Conservation (phyloP, 2,888 invertebrate genomes). For the Perdita meconis region DNA sequence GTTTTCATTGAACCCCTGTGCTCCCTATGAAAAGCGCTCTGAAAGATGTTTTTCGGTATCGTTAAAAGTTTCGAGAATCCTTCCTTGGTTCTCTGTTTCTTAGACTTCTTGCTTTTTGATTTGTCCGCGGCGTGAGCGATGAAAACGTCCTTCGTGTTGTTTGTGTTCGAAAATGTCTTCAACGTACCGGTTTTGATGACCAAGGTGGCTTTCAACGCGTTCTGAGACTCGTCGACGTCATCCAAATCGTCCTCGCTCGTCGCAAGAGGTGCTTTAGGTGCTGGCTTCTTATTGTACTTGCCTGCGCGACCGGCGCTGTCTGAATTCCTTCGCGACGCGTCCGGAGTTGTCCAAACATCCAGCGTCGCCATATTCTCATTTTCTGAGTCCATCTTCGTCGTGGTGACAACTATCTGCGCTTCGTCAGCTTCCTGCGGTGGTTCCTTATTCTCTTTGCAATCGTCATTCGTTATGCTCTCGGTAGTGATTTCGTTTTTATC, state of each 20-base stretch:
- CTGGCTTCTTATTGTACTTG: constrained; percentile 85
- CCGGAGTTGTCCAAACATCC: constrained; percentile 28
- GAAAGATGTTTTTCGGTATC: constrained; percentile 80
- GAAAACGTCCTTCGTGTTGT: constrained; percentile 73
- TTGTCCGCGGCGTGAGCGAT: constrained; percentile 68
- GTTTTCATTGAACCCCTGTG: constrained; percentile 60
- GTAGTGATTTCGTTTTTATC: not conserved
- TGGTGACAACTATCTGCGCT: not conserved
- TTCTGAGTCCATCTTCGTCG: not conserved
- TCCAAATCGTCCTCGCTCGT: constrained; percentile 62
- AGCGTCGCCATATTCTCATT: constrained; percentile 2
- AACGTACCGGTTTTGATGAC: constrained; percentile 85
- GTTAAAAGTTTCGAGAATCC: constrained; percentile 79
- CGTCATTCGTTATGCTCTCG: not conserved
- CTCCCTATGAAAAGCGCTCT: constrained; percentile 79
- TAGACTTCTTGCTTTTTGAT: constrained; percentile 65
- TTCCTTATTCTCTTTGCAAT: not conserved
- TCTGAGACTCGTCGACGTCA: constrained; percentile 60
- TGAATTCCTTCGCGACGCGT: constrained; percentile 71
- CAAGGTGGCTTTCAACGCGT: constrained; percentile 84
- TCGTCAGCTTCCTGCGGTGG: not conserved
- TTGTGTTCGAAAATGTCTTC: constrained; percentile 76
- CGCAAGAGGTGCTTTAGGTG: constrained; percentile 84
- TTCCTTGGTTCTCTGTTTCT: constrained; percentile 72
- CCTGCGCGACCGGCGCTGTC: constrained; percentile 83